These are phyloP conservation scores for Chrysolina oricalcia DNA, from an alignment of 2,888 invertebrate species.

Conservation along the genomic window DNA sequence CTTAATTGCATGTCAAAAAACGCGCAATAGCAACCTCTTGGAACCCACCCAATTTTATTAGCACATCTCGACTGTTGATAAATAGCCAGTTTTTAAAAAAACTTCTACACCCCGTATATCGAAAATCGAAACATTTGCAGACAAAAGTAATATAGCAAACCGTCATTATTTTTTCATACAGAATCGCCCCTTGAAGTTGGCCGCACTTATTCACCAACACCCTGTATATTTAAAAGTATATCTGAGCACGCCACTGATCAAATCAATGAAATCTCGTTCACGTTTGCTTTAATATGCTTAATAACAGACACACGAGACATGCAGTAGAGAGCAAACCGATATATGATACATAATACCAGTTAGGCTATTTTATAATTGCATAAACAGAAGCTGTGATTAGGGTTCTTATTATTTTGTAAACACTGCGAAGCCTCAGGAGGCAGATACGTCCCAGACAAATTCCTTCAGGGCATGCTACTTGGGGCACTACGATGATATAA, in stretches of 20 bases:
- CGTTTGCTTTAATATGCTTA: conserved; percentile 23
- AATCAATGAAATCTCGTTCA: conserved; percentile 25
- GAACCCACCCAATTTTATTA: no score
- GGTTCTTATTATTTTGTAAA: conserved; percentile 30
- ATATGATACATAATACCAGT: conserved; percentile 31
- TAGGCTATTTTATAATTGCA: conserved; percentile 29
- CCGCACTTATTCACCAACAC: no score
- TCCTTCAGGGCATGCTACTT: conserved; percentile 18
- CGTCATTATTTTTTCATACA: no score
- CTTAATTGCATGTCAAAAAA: no score
- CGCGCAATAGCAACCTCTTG: no score
- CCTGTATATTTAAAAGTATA: no score
- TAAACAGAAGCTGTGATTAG: conserved; percentile 32
- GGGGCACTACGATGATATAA: background rate
- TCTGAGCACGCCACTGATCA: conserved; percentile 14
- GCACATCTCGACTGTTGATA: no score
- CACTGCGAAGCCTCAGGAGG: conserved; percentile 16
- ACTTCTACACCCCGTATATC: no score
- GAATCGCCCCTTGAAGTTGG: no score
- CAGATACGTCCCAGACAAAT: conserved; percentile 22
- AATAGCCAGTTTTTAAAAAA: no score
- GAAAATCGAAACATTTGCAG: no score
- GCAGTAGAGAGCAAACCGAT: conserved; percentile 24
- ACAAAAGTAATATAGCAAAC: no score
- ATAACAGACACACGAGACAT: conserved; percentile 31